phyloP scores from a whole-genome alignment of 1,140 invertebrate genomes.

The Drosophila ficusphila region DNA sequence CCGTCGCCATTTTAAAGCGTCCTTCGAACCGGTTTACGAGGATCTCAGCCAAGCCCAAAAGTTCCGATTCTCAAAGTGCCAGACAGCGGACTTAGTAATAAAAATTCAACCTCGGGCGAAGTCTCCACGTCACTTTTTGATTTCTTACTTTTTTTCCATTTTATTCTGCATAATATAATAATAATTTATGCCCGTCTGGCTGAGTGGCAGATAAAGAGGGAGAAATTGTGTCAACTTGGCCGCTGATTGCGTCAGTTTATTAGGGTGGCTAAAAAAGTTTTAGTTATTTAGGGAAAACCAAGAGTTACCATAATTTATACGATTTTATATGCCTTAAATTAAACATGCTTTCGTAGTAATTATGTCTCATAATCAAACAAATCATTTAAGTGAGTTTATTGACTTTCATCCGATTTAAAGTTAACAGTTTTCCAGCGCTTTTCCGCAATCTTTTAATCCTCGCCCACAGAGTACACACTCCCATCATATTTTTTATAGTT shows the following conservation, averaged over 20 bases:
- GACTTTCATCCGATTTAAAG: not conserved
- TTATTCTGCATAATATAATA: slow-evolving; percentile 59
- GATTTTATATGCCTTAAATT: no score
- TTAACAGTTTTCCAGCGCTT: not conserved
- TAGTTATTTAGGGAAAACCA: not conserved
- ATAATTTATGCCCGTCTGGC: slow-evolving; percentile 56
- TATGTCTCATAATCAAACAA: no score
- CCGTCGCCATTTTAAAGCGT: slow-evolving; percentile 9
- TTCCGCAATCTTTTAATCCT: not conserved
- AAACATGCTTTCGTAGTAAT: no score
- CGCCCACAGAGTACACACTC: not conserved
- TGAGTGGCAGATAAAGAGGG: slow-evolving; percentile 46
- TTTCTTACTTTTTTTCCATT: slow-evolving; percentile 2
- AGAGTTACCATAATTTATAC: no score
- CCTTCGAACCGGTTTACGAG: slow-evolving; percentile 25
- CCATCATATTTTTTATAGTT: not conserved
- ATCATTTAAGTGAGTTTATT: no score
- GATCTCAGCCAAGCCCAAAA: not conserved
- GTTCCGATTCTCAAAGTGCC: slow-evolving; percentile 43
- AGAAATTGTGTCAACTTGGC: slow-evolving; percentile 53
- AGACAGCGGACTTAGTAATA: slow-evolving; percentile 47
- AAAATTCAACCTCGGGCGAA: slow-evolving; percentile 46
- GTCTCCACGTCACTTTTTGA: slow-evolving; percentile 39
- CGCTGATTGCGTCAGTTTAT: not conserved
- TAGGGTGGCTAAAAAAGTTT: not conserved